phyloP scores from a whole-genome alignment of 2,113 vertebrate species.

The Elaphurus davidianus region DNA sequence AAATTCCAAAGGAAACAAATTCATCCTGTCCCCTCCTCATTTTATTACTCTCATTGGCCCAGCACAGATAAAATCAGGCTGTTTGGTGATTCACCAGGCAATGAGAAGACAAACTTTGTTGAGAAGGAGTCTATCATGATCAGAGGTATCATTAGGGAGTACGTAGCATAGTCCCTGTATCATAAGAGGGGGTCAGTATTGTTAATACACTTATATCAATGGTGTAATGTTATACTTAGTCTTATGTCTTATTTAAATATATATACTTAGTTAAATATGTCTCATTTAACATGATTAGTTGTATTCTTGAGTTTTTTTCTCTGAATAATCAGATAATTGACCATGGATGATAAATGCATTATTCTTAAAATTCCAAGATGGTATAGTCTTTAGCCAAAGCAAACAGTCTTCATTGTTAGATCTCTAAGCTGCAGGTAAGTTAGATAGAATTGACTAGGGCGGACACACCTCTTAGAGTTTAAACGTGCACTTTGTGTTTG shows the following conservation, averaged over 20 bases:
- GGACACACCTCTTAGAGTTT: not conserved
- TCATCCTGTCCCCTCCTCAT: rapidly evolving
- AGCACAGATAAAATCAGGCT: not conserved
- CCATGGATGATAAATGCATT: not conserved
- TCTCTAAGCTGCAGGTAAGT: not conserved
- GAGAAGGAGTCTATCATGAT: not conserved
- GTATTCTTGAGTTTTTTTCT: not conserved
- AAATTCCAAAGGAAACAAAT: not conserved
- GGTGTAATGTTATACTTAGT: not conserved
- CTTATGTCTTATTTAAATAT: not conserved
- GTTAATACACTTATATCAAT: not conserved
- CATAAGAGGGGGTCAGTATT: not conserved
- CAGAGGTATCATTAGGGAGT: not conserved
- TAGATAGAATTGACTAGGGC: not conserved
- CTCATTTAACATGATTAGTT: not conserved
- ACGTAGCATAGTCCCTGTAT: not conserved
- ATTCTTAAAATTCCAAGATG: not conserved
- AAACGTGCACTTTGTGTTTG: not conserved
- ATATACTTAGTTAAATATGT: not conserved
- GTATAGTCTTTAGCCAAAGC: not conserved
- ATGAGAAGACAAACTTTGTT: not conserved
- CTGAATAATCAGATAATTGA: not conserved
- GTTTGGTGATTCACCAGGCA: not conserved
- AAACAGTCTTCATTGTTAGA: not conserved
- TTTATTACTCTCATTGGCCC: not conserved